Base-by-base conservation (phyloP, 1,140 invertebrate species). In the Drosophila sechellia region DNA sequence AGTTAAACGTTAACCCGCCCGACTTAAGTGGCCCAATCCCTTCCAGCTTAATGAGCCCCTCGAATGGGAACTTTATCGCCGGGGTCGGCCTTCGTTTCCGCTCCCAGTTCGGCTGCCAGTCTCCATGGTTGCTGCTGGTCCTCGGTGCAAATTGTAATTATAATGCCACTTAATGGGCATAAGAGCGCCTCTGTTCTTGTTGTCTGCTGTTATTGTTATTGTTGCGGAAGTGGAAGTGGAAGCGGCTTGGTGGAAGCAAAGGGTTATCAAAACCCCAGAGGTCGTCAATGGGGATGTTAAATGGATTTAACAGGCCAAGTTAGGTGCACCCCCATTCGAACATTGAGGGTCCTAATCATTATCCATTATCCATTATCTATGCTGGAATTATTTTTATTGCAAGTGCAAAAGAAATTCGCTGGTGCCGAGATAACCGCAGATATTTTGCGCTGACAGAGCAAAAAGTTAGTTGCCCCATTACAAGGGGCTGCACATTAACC, bases 101-200 rank as follows among this genome's bases (percentile, higher is more conserved):
- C 43, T 27, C 8, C 10, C 31, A 27, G 34, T 10, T 53, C 27
- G 10, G 4, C 17, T 35, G 27, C 13, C 1, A 37, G 40, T 57
- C 49, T 1, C 1, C n/a, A 5, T 31, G 8, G 27, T 2, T 17
- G 34, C 39, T 15, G 15, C 39, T 15, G 15, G 56, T 34, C 34
- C 73, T 65, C 43, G 46, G 25, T 58, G 64, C 64, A 74, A 78
- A 77, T 87, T 71, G 75, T 89, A 89, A 87, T 87, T 87, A 87
- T 87, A 84, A 89, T 84, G 76, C 84, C 84, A 89, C 84, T 87
- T 89, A 77, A 87, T 83, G 83, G 83, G 71, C 64, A 61, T 57
- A 53, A 66, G 52, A 72, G 55, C 45, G 58, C 50, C 52, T 64
- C 58, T 75, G 60, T 40, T 64, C 45, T 54, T 58, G 31, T 64